phyloP scores from a whole-genome alignment of 2,113 vertebrate genomes.

The Ellobius talpinus region DNA sequence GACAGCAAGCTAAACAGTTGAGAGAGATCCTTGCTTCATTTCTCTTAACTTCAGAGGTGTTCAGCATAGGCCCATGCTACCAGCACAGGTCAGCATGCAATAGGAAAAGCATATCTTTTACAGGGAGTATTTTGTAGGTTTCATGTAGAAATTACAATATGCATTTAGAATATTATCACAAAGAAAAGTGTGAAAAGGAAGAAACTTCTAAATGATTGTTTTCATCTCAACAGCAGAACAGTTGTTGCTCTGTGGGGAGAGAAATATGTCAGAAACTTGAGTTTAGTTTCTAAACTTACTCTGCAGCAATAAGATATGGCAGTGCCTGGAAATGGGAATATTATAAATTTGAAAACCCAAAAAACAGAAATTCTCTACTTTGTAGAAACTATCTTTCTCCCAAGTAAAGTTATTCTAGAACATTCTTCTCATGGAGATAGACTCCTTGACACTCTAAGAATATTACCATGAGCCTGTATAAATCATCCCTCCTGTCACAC shows the following conservation, averaged over 20 bases:
- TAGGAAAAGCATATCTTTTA: not conserved
- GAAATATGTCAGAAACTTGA: slow-evolving; percentile 39
- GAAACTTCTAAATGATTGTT: slow-evolving; percentile 5
- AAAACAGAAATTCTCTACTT: slow-evolving; percentile 30
- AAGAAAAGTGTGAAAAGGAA: slow-evolving; percentile 4
- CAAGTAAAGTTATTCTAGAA: slow-evolving; percentile 23
- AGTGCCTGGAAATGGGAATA: slow-evolving; percentile 41
- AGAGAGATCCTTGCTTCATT: not conserved
- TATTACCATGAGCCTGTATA: not conserved
- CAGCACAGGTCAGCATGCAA: not conserved
- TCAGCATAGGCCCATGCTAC: not conserved
- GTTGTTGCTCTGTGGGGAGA: not conserved
- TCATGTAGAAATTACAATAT: not conserved
- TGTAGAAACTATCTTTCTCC: slow-evolving; percentile 17
- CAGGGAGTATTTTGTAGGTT: not conserved
- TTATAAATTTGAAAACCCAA: slow-evolving; percentile 43
- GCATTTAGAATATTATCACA: not conserved
- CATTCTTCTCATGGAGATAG: not conserved
- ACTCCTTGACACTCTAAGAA: not conserved
- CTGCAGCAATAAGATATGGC: slow-evolving; percentile 32
- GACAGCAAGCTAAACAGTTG: not conserved
- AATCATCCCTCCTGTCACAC: not conserved
- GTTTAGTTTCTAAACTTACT: slow-evolving; percentile 44
- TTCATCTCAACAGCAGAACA: slow-evolving; percentile 10
- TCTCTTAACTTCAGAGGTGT: not conserved